Percentiles rank a stretch among this genome's conserved stretches.
Conservation (phyloP, 2,797 vertebrate species). For the Hephaestus fuliginosus region DNA sequence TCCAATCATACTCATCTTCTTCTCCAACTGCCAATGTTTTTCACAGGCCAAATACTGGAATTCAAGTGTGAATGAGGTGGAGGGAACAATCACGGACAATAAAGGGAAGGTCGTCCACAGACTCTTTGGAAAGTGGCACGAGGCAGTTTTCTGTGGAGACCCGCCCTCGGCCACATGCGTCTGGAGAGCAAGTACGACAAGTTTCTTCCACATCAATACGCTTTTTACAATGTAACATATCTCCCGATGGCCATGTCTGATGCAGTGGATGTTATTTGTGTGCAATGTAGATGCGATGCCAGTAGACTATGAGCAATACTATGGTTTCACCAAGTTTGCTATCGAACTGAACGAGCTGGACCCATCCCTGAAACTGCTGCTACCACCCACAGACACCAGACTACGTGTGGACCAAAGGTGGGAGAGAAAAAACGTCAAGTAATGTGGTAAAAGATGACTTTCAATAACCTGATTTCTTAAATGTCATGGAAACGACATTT, state of each 20-base stretch:
- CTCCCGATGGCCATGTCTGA: background rate
- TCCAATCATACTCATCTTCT: background rate
- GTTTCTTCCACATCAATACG: background rate
- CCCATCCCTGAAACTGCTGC: conserved; percentile 82
- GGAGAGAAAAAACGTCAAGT: conserved; percentile 11
- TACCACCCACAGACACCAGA: conserved; percentile 93
- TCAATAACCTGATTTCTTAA: background rate
- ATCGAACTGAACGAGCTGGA: conserved; percentile 95
- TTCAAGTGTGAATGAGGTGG: conserved; percentile 93
- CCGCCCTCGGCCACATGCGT: conserved; percentile 91
- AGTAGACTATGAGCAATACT: conserved; percentile 91
- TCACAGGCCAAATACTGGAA: conserved; percentile 96
- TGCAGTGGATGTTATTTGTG: conserved; percentile 18
- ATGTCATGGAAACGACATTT: background rate
- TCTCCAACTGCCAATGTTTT: background rate
- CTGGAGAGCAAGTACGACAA: conserved; percentile 94
- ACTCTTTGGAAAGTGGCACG: conserved; percentile 97
- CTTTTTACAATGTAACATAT: background rate
- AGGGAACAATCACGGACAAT: conserved; percentile 91
- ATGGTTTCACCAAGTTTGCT: conserved; percentile 97
- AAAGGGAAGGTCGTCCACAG: conserved; percentile 91
- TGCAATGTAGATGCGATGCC: conserved; percentile 91
- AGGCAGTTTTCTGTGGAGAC: conserved; percentile 92
- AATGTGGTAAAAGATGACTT: background rate
- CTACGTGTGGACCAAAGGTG: conserved; percentile 96